These are phyloP conservation scores for Cercopithecus diana DNA, from an alignment of 2,797 vertebrate genomes.

Conservation along the genomic window DNA sequence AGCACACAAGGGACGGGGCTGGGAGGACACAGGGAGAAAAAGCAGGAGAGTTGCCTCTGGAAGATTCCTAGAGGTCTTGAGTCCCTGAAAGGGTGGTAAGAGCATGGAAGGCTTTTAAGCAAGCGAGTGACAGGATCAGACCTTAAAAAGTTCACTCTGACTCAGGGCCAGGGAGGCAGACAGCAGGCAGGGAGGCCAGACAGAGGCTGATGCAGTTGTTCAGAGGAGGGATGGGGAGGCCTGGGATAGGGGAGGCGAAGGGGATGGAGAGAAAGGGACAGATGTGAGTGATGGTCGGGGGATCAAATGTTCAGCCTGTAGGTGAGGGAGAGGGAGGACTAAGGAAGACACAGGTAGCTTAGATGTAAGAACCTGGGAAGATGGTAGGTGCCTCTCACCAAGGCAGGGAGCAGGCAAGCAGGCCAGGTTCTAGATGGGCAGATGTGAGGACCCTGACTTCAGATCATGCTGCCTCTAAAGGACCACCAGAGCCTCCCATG, in stretches of 20 bases:
- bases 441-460: not conserved
- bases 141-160: not conserved
- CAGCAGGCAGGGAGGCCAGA: not conserved
- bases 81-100: not conserved
- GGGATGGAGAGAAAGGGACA: not conserved
- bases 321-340: not conserved
- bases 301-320: not conserved
- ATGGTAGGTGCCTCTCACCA: not conserved
- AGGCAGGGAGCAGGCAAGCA: not conserved
- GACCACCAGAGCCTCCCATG: not conserved
- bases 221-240: not conserved
- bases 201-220: not conserved
- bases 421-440: not conserved
- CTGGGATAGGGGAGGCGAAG: not conserved
- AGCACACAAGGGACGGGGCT: conserved; percentile 32
- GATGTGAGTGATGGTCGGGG: not conserved
- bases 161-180: not conserved
- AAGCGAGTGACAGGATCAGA: not conserved
- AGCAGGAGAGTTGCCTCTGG: no score
- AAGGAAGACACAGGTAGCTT: not conserved
- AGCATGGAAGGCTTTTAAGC: not conserved
- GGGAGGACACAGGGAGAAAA: not conserved
- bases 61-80: not conserved
- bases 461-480: not conserved
- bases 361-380: not conserved